Base-by-base conservation (phyloP, 2,113 vertebrate species). In the Pedetes capensis region DNA sequence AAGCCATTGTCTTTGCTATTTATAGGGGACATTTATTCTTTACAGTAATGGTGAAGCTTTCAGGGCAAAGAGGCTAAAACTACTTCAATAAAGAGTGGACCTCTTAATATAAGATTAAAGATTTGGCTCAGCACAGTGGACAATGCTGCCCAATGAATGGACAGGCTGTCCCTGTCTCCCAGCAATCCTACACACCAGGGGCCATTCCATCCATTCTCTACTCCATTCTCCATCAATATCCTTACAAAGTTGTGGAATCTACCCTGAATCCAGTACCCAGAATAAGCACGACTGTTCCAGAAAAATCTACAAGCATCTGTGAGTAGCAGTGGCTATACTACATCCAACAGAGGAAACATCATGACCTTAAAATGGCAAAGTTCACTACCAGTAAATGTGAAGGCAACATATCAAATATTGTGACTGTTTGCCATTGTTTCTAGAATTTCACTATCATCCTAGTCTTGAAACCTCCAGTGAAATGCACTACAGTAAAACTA, bases 401-500 rank as follows among this genome's bases (percentile, higher is more conserved):
- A 34, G 68, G 8, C 32, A 16, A 55, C 9, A 6, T 5, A 74
- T 47, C 81, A 72, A 49, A 82, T 3, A n/a, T 39, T 68, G 6
- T 23, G 20, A 4, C 29, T 78, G 6, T 44, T 37, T 63, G 17
- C n/a, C 32, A 6, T 47, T 57, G 29, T 94, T 83, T 81, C 83
- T 61, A 47, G 84, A 92, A 81, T 81, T 85, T 71, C 47, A 91
- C 53, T 47, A 83, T 17, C 51, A 69, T 2, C 9, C 42, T 12
- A 22, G 64, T 64, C 64, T 84, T 63, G 8, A 49, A 74, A 74
- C 42, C 39, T 29, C 29, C 76, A 91, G 27, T 0, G 6, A 59
- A 51, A 75, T n/a, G 20, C 84, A 81, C 66, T 66, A 80, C 11
- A 64, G 59, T 63, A 69, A 86, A 92, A 89, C 47, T 95, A 61